Evolutionary conservation across 2,113 vertebrate species (phyloP).

Genomic region (Anas platyrhynchos): DNA sequence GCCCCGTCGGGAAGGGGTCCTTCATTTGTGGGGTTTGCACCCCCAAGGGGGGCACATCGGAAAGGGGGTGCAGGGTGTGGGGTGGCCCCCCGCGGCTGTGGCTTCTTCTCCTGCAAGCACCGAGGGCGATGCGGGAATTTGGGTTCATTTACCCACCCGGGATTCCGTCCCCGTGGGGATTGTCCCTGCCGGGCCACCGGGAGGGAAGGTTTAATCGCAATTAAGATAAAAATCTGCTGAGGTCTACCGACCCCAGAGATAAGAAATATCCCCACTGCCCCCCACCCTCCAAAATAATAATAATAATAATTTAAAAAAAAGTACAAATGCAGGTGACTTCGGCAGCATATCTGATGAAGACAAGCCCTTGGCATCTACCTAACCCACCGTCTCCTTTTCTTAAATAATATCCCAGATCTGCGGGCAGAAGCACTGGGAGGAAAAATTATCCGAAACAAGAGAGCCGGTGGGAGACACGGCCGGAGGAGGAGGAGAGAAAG

Average conservation of each 20-base stretch:
- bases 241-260: neutral
- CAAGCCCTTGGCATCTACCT: neutral
- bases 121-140: neutral
- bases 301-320: too few relatives aligned
- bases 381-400: neutral
- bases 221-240: accelerated
- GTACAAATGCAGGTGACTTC: neutral
- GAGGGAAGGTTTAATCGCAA: neutral
- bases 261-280: neutral
- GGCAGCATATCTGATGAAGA: neutral
- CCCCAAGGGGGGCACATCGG: too few relatives aligned
- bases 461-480: neutral
- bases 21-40: too few relatives aligned
- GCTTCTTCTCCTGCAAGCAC: neutral
- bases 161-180: neutral
- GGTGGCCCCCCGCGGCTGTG: neutral
- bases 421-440: neutral
- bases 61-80: neutral
- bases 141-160: neutral
- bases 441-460: neutral
- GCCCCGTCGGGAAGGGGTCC: neutral
- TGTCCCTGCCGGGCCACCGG: neutral
- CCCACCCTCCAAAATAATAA: accelerated
- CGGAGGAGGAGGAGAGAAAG: neutral
- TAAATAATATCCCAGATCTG: neutral